Percentiles rank a stretch among this genome's conserved stretches.
Conservation (phyloP, 2,888 invertebrate species). For the Agrilus biguttatus region DNA sequence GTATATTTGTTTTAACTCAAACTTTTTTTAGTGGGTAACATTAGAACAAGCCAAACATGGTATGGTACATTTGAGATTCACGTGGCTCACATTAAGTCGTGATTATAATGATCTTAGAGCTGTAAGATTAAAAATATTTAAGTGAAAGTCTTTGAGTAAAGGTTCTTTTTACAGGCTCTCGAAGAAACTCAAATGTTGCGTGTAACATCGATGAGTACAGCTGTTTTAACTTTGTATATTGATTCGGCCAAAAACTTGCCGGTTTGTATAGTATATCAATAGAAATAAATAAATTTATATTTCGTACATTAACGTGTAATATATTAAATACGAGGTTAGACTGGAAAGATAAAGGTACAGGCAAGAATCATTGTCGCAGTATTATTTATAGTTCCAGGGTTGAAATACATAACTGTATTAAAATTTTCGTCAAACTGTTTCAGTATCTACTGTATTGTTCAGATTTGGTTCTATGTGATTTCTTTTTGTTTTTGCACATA, state of each 20-base stretch:
- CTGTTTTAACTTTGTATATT: constrained; percentile 71
- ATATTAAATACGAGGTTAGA: no score
- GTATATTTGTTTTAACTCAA: constrained; percentile 4
- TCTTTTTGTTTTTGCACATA: no score
- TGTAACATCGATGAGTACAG: constrained; percentile 61
- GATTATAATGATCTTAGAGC: constrained; percentile 56
- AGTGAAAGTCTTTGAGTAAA: constrained; percentile 4
- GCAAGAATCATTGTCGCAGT: no score
- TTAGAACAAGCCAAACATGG: constrained; percentile 93
- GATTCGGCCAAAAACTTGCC: constrained; percentile 88
- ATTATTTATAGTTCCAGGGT: no score
- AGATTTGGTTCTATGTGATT: no score
- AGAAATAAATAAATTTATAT: no score
- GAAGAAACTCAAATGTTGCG: constrained; percentile 60
- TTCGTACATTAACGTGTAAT: no score
- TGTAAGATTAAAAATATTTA: constrained; percentile 37
- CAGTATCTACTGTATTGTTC: no score
- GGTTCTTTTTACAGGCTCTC: constrained; percentile 41
- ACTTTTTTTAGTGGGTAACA: constrained; percentile 68
- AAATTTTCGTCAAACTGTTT: no score
- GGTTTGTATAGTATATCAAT: constrained; percentile 40
- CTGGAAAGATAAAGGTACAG: no score
- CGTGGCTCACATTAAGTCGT: constrained; percentile 74
- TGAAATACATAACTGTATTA: no score
- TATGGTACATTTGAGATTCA: constrained; percentile 75